Evolutionary conservation across 2,113 vertebrate genomes (phyloP).

Genomic region (Riparia riparia): DNA sequence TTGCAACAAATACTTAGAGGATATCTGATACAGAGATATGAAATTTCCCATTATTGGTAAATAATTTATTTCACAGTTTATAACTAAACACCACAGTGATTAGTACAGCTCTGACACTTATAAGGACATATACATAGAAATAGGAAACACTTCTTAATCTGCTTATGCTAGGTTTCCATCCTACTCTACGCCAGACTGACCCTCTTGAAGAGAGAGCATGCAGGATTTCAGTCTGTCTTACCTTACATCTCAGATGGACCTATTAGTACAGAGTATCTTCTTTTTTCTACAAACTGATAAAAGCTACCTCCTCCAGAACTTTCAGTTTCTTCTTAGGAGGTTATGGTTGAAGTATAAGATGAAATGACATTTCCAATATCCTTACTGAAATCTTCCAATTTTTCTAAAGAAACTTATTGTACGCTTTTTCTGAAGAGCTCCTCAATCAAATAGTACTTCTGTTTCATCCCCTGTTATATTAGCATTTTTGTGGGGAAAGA

Average conservation of each 20-base stretch:
- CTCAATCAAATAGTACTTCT: background rate
- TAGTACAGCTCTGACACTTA: background rate
- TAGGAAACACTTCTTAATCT: background rate
- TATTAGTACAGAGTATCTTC: background rate
- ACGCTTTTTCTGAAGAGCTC: background rate
- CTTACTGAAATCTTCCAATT: background rate
- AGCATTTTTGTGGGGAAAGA: background rate
- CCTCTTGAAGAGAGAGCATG: background rate
- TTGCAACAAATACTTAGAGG: background rate
- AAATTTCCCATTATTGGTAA: background rate
- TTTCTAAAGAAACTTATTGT: background rate
- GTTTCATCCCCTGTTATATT: fast-evolving
- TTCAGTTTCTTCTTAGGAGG: background rate
- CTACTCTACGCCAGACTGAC: background rate
- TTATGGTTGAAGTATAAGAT: background rate
- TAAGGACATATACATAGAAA: background rate
- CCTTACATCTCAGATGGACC: fast-evolving
- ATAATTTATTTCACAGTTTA: background rate
- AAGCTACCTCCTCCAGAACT: background rate
- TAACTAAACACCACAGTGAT: background rate
- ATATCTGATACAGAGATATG: background rate
- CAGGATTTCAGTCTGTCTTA: background rate
- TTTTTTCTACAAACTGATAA: background rate
- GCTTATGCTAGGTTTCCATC: background rate
- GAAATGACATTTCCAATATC: fast-evolving